These are phyloP conservation scores for Cephus pygmeus DNA, from an alignment of 2,888 invertebrate genomes.

Conservation along the genomic window DNA sequence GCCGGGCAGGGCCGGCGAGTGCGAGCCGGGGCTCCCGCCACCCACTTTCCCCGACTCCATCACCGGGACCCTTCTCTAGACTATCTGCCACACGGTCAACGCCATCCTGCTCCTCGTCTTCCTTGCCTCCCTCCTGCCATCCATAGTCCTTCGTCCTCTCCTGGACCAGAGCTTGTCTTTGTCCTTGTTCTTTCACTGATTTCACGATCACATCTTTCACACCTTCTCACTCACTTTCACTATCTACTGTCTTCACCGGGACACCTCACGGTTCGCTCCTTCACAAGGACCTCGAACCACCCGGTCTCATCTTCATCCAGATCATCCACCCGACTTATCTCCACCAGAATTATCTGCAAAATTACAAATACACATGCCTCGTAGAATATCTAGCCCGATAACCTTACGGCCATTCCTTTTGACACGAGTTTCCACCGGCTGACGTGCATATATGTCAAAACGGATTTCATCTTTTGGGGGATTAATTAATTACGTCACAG, in stretches of 20 bases:
- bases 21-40: slow-evolving; percentile 48
- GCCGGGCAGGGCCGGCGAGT: slow-evolving; percentile 48
- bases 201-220: neutral
- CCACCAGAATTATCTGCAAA: neutral
- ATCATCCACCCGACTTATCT: neutral
- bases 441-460: neutral
- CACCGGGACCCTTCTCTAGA: neutral
- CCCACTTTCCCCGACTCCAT: slow-evolving; percentile 58
- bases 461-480: neutral
- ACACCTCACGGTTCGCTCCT: neutral
- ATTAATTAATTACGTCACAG: neutral
- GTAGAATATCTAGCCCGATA: neutral
- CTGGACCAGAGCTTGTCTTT: neutral
- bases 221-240: neutral
- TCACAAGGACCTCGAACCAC: neutral
- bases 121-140: neutral
- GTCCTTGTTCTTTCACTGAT: neutral
- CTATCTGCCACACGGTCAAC: slow-evolving; percentile 12
- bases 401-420: neutral
- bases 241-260: neutral
- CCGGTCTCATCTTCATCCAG: neutral
- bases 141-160: neutral
- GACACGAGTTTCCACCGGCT: neutral
- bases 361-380: neutral
- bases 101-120: slow-evolving; percentile 51